Evolutionary conservation across 2,797 vertebrate species (phyloP).

Genomic region (Chromis chromis): DNA sequence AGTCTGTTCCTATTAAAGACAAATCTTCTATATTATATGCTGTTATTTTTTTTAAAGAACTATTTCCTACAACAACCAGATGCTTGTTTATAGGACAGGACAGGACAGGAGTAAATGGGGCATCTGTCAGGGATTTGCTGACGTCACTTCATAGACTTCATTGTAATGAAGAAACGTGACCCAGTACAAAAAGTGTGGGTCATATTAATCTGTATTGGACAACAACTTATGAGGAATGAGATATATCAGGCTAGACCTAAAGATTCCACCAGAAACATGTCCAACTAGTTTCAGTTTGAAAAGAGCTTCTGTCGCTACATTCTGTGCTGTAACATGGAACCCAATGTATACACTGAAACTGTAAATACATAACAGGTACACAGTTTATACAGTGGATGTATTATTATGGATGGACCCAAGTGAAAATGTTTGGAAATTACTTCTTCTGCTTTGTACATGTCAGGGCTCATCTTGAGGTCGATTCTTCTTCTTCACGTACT

Average conservation of each 20-base stretch:
- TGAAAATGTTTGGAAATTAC: slow-evolving; percentile 63
- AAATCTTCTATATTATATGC: background rate
- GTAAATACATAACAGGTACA: slow-evolving; percentile 10
- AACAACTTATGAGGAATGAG: background rate
- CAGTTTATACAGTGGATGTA: slow-evolving; percentile 27
- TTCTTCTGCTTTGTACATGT: slow-evolving; percentile 28
- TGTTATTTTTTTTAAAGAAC: too few relatives aligned
- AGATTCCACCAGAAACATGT: background rate
- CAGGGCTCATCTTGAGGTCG: slow-evolving; percentile 52
- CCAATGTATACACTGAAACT: background rate
- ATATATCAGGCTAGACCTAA: background rate
- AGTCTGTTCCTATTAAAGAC: background rate
- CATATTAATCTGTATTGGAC: background rate
- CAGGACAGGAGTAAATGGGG: background rate
- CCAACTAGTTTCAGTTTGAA: background rate
- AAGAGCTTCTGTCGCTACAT: background rate
- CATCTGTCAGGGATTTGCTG: background rate
- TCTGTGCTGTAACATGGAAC: background rate
- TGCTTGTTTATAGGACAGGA: background rate
- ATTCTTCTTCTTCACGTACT: slow-evolving; percentile 81
- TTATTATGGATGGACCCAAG: slow-evolving; percentile 70
- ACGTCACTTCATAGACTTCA: background rate
- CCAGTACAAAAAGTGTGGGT: background rate
- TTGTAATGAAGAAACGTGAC: background rate
- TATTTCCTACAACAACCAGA: too few relatives aligned